Evolutionary conservation across 2,888 invertebrate genomes (phyloP).

Genomic region (Thymelicus acteon): DNA sequence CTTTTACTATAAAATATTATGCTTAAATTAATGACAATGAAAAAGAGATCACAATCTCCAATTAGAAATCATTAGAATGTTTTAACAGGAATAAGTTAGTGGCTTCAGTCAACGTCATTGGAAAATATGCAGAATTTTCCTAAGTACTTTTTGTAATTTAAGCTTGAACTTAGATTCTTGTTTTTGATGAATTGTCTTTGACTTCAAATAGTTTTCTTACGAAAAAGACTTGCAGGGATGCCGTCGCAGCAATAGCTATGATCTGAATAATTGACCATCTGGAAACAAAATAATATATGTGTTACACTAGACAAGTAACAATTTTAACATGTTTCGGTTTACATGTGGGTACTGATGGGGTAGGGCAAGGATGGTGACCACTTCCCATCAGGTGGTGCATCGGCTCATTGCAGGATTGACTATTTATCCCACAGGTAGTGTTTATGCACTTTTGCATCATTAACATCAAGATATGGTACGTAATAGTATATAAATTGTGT

Average conservation of each 20-base stretch:
- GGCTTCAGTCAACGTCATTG: constrained; percentile 42
- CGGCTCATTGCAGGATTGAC: no score
- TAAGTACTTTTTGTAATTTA: not conserved
- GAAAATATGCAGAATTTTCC: constrained; percentile 1
- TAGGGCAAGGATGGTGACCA: no score
- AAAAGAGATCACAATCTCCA: constrained; percentile 45
- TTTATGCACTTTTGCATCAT: no score
- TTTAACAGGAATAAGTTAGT: constrained; percentile 45
- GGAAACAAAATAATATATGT: constrained; percentile 41
- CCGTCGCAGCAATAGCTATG: constrained; percentile 91
- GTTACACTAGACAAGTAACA: no score
- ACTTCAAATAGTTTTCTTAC: constrained; percentile 95
- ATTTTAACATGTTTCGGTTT: no score
- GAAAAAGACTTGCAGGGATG: constrained; percentile 92
- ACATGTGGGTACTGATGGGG: no score
- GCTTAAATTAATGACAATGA: constrained; percentile 32
- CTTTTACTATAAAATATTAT: constrained; percentile 36
- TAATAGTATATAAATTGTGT: no score
- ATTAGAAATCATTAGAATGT: constrained; percentile 28
- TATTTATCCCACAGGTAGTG: no score
- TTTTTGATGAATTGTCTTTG: constrained; percentile 86
- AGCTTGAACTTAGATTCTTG: constrained; percentile 74
- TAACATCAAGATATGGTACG: no score
- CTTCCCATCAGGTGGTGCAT: no score
- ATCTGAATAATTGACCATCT: constrained; percentile 95